Percentiles rank a stretch among this genome's conserved stretches.
Evolutionary conservation across 2,888 invertebrate species (phyloP).

Genomic region (Sphinx pinastri): DNA sequence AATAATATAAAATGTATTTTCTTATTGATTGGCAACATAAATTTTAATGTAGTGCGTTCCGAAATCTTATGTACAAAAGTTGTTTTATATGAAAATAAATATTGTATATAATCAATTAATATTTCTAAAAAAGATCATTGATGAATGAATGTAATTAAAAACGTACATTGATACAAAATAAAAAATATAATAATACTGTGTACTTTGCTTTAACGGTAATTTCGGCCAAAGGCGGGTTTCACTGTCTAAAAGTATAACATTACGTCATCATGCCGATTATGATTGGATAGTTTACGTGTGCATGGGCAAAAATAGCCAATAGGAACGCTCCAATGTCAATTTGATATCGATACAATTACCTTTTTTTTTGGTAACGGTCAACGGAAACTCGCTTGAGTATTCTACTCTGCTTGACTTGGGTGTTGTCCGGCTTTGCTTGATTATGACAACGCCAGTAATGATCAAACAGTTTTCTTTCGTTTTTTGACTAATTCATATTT

Average conservation of each 20-base stretch:
- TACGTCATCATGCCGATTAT: not conserved
- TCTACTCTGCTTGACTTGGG: conserved; percentile 54
- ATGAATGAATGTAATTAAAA: too few species aligned
- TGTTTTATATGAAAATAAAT: too few species aligned
- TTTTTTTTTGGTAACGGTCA: not conserved
- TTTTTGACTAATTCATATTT: conserved; percentile 57
- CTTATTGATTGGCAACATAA: too few species aligned
- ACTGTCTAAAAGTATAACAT: not conserved
- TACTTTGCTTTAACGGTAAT: not conserved
- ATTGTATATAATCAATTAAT: too few species aligned
- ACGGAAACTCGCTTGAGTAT: conserved; percentile 62
- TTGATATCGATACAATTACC: not conserved
- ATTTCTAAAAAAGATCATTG: too few species aligned
- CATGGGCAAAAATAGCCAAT: not conserved
- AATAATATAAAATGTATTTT: too few species aligned
- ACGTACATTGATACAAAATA: too few species aligned
- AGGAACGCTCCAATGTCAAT: not conserved
- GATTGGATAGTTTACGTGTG: not conserved
- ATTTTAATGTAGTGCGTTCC: too few species aligned
- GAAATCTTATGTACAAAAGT: too few species aligned
- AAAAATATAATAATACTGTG: not conserved
- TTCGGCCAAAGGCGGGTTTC: not conserved
- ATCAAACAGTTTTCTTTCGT: conserved; percentile 73
- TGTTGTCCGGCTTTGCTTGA: conserved; percentile 70
- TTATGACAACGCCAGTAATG: conserved; percentile 75